phyloP scores from a whole-genome alignment of 2,888 invertebrate genomes.

The Nasonia oneida region DNA sequence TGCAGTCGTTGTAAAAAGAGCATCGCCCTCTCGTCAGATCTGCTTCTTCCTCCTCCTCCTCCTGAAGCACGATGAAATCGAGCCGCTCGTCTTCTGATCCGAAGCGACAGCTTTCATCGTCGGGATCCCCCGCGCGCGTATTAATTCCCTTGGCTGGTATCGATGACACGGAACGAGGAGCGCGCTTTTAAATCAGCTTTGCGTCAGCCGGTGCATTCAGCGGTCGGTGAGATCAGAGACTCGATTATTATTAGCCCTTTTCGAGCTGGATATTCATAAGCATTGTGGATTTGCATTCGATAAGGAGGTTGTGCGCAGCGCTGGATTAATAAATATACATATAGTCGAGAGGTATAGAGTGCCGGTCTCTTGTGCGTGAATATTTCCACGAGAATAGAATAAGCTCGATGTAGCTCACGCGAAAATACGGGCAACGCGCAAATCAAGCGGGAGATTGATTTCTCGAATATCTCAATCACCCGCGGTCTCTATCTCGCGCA shows the following conservation, averaged over 20 bases:
- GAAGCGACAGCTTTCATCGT: conserved; percentile 53
- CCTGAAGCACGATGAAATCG: background rate
- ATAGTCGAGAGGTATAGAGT: background rate
- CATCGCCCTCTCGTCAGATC: background rate
- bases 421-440: background rate
- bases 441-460: background rate
- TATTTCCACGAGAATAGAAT: too few species aligned
- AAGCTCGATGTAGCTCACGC: too few species aligned
- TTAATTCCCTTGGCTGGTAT: conserved; percentile 17
- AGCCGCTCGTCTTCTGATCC: conserved; percentile 32
- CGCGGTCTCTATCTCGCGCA: background rate
- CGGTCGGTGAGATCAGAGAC: conserved; percentile 50
- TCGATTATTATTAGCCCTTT: background rate
- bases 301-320: background rate
- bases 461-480: background rate
- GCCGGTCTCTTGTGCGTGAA: too few species aligned
- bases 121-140: conserved; percentile 4
- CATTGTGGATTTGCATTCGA: background rate
- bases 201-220: background rate
- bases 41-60: background rate
- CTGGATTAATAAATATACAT: conserved; percentile 20
- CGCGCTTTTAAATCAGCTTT: conserved; percentile 39
- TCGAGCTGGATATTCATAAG: background rate
- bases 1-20: background rate
- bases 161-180: background rate